These are phyloP conservation scores for Deladenus siricidicola DNA, from an alignment of 2,888 invertebrate genomes.

Conservation along the genomic window DNA sequence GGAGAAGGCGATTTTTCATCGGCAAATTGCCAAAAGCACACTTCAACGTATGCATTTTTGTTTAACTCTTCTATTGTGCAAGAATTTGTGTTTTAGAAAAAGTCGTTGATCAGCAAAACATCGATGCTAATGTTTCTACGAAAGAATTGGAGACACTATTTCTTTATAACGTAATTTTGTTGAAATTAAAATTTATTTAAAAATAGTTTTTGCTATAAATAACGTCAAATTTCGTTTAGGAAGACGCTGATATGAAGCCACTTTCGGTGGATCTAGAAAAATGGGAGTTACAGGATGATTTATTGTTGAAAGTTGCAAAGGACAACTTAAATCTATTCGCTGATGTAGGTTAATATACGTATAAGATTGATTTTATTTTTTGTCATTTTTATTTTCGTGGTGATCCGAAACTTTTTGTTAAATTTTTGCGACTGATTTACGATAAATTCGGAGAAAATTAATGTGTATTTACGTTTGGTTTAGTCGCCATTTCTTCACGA, in stretches of 20 bases:
- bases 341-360: conserved; percentile 24
- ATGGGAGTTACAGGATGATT: conserved; percentile 35
- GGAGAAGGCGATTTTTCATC: conserved; percentile 93
- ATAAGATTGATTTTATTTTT: too few relatives aligned
- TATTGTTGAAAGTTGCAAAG: conserved; percentile 29
- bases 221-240: conserved; percentile 27
- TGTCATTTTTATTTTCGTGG: too few relatives aligned
- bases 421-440: background rate
- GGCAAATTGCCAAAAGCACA: conserved; percentile 95
- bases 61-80: background rate
- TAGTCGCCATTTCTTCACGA: conserved; percentile 48
- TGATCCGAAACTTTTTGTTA: too few relatives aligned
- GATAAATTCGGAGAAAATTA: too few relatives aligned
- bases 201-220: too few relatives aligned
- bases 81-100: conserved; percentile 62
- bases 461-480: too few relatives aligned
- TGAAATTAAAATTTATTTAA: background rate
- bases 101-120: conserved; percentile 94
- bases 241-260: conserved; percentile 28
- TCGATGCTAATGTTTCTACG: conserved; percentile 67
- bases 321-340: conserved; percentile 26
- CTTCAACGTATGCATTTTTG: conserved; percentile 64
- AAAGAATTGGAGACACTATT: conserved; percentile 63
- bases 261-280: conserved; percentile 24
- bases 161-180: conserved; percentile 54